Evolutionary conservation across 2,113 vertebrate species (phyloP).

Genomic region (Atractosteus spatula): DNA sequence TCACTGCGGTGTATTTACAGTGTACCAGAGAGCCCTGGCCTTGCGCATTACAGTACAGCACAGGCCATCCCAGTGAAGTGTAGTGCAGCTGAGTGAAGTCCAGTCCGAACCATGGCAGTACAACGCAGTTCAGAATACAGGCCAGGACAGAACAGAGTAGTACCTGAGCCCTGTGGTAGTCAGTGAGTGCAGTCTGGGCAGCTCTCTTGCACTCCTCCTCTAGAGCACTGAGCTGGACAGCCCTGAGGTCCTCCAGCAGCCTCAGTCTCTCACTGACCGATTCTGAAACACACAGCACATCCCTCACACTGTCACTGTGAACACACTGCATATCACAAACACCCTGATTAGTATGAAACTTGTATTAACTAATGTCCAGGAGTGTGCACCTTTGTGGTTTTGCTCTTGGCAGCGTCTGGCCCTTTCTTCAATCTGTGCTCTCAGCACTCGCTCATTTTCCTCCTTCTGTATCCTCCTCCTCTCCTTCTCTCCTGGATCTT

Average conservation of each 20-base stretch:
- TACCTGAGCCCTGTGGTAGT: conserved; percentile 67
- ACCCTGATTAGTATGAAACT: too few relatives aligned
- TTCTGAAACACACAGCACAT: conserved; percentile 40
- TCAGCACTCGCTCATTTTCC: conserved; percentile 43
- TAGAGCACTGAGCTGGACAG: conserved; percentile 36
- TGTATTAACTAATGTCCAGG: not conserved
- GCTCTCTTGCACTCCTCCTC: conserved; percentile 56
- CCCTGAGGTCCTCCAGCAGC: conserved; percentile 48
- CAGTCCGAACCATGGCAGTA: not conserved
- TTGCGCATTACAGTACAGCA: not conserved
- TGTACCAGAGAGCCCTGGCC: not conserved
- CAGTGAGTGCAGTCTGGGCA: conserved; percentile 37
- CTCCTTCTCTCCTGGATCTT: conserved; percentile 41
- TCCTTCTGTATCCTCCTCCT: conserved; percentile 50
- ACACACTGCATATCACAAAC: not conserved
- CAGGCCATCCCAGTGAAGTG: not conserved
- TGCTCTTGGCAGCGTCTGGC: conserved; percentile 38
- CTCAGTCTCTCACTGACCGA: conserved; percentile 37
- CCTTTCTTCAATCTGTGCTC: conserved; percentile 49
- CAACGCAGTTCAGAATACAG: not conserved
- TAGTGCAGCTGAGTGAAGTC: not conserved
- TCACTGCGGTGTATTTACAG: not conserved
- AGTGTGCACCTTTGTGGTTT: conserved; percentile 53
- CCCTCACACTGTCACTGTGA: not conserved
- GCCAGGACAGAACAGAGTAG: not conserved